Evolutionary conservation across 1,140 invertebrate genomes (phyloP).

Genomic region (Drosophila biarmipes): DNA sequence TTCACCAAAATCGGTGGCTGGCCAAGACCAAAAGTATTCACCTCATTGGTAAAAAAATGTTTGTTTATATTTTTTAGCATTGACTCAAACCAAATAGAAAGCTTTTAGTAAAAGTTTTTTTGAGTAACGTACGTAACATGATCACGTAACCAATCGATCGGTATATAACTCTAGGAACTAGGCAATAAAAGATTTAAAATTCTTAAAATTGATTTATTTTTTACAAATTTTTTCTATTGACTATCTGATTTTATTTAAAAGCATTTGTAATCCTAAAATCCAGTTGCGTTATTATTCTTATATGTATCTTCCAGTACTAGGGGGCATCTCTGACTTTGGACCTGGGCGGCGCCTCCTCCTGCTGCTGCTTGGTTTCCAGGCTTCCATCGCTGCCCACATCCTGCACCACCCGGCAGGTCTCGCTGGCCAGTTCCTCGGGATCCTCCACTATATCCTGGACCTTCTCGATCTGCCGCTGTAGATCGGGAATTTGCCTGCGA

Average conservation of each 20-base stretch:
- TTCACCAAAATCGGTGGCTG: background rate
- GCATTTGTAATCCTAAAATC: background rate
- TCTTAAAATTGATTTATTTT: too few relatives aligned
- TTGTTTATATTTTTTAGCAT: background rate
- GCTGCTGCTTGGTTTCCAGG: background rate
- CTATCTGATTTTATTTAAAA: slow-evolving; percentile 1
- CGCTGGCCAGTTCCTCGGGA: slow-evolving; percentile 22
- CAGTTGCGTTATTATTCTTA: background rate
- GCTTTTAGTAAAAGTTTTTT: background rate
- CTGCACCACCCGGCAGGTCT: slow-evolving; percentile 17
- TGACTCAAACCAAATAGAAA: background rate
- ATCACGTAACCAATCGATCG: background rate
- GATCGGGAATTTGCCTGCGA: background rate
- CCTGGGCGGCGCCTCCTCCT: background rate
- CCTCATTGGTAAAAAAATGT: background rate
- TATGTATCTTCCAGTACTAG: background rate
- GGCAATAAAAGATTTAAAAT: too few relatives aligned
- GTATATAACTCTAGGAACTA: too few relatives aligned
- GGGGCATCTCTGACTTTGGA: slow-evolving; percentile 17
- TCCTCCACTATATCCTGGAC: slow-evolving; percentile 6
- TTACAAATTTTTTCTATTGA: too few relatives aligned
- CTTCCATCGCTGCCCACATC: background rate
- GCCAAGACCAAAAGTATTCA: background rate
- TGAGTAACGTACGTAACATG: background rate
- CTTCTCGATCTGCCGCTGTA: slow-evolving; percentile 5